These are phyloP conservation scores for Reticulitermes speratus DNA, from an alignment of 1,140 invertebrate genomes.

Conservation along the genomic window DNA sequence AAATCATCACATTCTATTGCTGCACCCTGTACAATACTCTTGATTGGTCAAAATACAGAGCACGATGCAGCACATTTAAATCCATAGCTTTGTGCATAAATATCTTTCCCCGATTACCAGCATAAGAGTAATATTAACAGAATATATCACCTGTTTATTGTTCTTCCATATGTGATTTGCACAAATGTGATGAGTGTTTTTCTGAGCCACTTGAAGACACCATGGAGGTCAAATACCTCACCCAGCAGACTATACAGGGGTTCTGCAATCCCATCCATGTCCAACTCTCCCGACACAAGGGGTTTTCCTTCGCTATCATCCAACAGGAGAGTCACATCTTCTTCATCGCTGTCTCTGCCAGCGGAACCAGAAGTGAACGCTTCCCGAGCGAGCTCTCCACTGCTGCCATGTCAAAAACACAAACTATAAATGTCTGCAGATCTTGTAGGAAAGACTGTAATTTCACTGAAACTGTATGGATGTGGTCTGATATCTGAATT, in stretches of 20 bases:
- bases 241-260: slow-evolving; percentile 81
- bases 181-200: slow-evolving; percentile 88
- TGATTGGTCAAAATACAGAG: too few relatives aligned
- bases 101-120: neutral
- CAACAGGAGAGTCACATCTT: slow-evolving; percentile 69
- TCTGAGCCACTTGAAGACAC: slow-evolving; percentile 82
- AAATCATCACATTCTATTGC: too few relatives aligned
- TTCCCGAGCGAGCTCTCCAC: slow-evolving; percentile 42
- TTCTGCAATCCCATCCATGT: slow-evolving; percentile 82
- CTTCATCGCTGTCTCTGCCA: slow-evolving; percentile 62
- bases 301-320: slow-evolving; percentile 51
- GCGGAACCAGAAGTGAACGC: slow-evolving; percentile 35
- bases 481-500: too few relatives aligned
- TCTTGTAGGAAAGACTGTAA: too few relatives aligned
- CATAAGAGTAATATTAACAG: neutral
- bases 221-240: slow-evolving; percentile 86
- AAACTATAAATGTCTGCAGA: too few relatives aligned
- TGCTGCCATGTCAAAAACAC: slow-evolving; percentile 28
- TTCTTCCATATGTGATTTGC: slow-evolving; percentile 86
- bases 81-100: too few relatives aligned
- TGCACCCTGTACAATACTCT: too few relatives aligned
- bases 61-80: too few relatives aligned
- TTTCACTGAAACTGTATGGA: too few relatives aligned
- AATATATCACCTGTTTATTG: slow-evolving; percentile 75
- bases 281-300: slow-evolving; percentile 34